Evolutionary conservation across 2,888 invertebrate genomes (phyloP).

Genomic region (Diarsia brunnea): DNA sequence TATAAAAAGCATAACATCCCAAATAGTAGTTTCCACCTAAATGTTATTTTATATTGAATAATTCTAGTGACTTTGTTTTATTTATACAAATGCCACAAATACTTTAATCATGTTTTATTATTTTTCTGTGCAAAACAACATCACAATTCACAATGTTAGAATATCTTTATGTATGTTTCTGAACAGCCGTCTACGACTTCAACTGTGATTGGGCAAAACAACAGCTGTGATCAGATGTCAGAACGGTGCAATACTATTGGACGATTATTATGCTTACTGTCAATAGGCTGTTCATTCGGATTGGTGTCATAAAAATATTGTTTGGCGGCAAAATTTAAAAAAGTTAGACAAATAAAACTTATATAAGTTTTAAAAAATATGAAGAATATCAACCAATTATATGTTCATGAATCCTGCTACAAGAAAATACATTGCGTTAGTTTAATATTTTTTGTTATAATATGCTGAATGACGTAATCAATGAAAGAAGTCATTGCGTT

Average conservation of each 20-base stretch:
- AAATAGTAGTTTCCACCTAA: not conserved
- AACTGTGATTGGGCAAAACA: slow-evolving; percentile 67
- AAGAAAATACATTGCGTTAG: not conserved
- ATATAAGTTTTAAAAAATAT: not conserved
- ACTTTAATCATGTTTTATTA: too few species aligned
- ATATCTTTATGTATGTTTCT: slow-evolving; percentile 25
- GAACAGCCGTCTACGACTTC: slow-evolving; percentile 49
- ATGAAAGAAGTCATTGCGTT: too few species aligned
- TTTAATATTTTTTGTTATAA: not conserved
- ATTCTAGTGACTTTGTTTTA: rapidly evolving
- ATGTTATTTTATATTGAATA: not conserved
- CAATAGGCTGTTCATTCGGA: slow-evolving; percentile 20
- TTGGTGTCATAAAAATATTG: slow-evolving; percentile 17
- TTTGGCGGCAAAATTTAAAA: slow-evolving; percentile 60
- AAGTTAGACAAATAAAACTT: slow-evolving; percentile 33
- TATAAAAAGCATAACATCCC: not conserved
- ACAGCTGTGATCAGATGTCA: slow-evolving; percentile 76
- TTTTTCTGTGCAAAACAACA: not conserved
- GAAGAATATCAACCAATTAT: not conserved
- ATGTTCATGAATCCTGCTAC: not conserved
- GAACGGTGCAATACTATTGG: slow-evolving; percentile 67
- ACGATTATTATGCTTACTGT: not conserved
- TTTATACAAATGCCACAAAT: not conserved
- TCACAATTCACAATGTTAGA: too few species aligned
- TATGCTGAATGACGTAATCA: not conserved